Evolutionary conservation across 92 coral and sea anemone genomes (phyloP).

Genomic region (Epizoanthus rinbou): DNA sequence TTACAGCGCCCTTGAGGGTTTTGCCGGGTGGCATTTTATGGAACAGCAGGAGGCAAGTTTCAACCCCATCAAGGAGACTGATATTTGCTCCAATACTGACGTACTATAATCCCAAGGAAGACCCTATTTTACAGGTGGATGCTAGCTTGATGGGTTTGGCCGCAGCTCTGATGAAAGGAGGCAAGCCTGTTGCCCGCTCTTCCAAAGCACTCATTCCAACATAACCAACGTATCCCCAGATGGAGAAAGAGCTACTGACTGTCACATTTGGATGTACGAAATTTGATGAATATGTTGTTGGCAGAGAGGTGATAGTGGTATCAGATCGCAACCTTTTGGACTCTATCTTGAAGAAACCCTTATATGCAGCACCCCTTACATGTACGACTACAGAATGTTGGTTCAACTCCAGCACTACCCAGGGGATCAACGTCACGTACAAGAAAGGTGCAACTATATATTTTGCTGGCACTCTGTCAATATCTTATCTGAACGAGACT

Average conservation of each 20-base stretch:
- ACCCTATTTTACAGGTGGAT: neutral
- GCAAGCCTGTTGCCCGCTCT: slow-evolving; percentile 19
- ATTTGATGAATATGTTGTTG: slow-evolving; percentile 13
- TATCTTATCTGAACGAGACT: neutral
- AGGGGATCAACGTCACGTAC: neutral
- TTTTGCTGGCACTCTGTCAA: neutral
- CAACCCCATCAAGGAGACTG: neutral
- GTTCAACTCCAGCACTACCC: neutral
- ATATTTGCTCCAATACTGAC: neutral
- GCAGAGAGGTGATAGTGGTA: slow-evolving; percentile 1
- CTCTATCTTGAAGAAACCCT: neutral
- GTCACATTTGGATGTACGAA: slow-evolving; percentile 1
- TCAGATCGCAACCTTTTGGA: slow-evolving; percentile 14
- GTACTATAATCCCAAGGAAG: neutral
- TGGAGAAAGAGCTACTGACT: slow-evolving; percentile 26
- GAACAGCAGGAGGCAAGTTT: slow-evolving; percentile 1
- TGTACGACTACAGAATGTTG: neutral
- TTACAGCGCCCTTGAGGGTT: slow-evolving; percentile 11
- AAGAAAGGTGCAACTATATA: neutral
- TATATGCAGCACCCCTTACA: neutral
- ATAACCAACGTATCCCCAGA: slow-evolving; percentile 3
- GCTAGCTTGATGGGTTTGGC: slow-evolving; percentile 4
- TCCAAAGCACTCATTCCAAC: slow-evolving; percentile 19
- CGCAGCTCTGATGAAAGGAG: slow-evolving; percentile 14
- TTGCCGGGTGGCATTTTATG: neutral